A percentile compares a stretch with the other conserved stretches of the same genome.
phyloP scores from a whole-genome alignment of 1,140 invertebrate genomes.

The Carcinoscorpius rotundicauda region DNA sequence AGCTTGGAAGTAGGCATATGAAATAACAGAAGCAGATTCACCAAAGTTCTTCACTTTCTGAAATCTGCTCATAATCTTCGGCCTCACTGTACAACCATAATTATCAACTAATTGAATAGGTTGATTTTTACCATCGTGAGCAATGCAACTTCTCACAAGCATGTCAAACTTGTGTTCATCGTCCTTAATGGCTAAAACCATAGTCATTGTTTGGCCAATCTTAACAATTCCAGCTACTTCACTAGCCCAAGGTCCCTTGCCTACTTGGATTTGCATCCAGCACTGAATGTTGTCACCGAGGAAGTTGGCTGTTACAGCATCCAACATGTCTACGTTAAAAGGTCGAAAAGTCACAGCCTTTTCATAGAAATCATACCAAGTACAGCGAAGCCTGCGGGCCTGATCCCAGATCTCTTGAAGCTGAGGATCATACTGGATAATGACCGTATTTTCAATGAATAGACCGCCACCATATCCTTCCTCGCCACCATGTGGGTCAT shows the following conservation, averaged over 20 bases:
- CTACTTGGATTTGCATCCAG: constrained; percentile 94
- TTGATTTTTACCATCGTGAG: constrained; percentile 82
- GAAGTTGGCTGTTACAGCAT: constrained; percentile 87
- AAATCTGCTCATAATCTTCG: constrained; percentile 84
- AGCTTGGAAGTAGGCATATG: constrained; percentile 86
- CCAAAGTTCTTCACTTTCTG: constrained; percentile 94
- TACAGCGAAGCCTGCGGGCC: constrained; percentile 71
- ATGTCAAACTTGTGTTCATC: constrained; percentile 93
- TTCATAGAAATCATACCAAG: constrained; percentile 91
- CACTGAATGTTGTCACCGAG: constrained; percentile 87
- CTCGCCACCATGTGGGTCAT: constrained; percentile 68
- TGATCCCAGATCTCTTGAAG: constrained; percentile 72
- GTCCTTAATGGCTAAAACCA: constrained; percentile 91
- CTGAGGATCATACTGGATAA: constrained; percentile 87
- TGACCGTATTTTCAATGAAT: constrained; percentile 89
- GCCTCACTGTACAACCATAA: constrained; percentile 76
- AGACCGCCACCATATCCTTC: constrained; percentile 35
- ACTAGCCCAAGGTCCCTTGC: constrained; percentile 89
- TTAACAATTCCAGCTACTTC: constrained; percentile 89
- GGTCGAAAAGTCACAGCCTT: constrained; percentile 86
- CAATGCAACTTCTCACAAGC: constrained; percentile 85
- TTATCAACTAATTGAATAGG: constrained; percentile 92
- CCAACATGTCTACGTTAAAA: constrained; percentile 80
- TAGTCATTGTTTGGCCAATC: constrained; percentile 93
- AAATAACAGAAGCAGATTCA: constrained; percentile 75